Conservation (phyloP, 2,888 invertebrate genomes). For the Mesoligia furuncula region DNA sequence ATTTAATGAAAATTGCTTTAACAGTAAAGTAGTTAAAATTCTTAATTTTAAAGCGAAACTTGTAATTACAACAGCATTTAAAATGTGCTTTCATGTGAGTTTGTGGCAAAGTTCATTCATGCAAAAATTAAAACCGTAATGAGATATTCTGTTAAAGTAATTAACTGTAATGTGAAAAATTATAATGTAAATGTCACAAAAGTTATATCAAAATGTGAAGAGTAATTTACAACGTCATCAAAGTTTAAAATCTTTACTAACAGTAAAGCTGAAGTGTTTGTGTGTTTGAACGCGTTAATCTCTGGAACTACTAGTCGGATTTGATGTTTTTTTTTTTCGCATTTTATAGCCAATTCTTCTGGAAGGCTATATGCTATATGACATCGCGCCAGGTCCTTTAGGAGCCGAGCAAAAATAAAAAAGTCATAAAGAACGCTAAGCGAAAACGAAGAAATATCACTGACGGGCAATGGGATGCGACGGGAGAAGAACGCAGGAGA, state of each 20-base stretch:
- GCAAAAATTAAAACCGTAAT: slow-evolving; percentile 1
- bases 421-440: too few species aligned
- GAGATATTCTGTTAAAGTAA: slow-evolving; percentile 15
- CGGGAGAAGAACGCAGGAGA: too few species aligned
- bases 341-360: too few species aligned
- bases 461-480: too few species aligned
- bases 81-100: not conserved
- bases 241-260: slow-evolving; percentile 1
- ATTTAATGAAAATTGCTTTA: not conserved
- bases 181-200: slow-evolving; percentile 1
- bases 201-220: not conserved
- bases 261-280: too few species aligned
- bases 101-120: not conserved
- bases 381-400: too few species aligned
- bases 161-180: not conserved
- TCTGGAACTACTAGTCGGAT: too few species aligned
- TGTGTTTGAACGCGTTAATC: too few species aligned
- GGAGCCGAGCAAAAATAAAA: too few species aligned
- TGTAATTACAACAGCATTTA: not conserved
- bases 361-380: too few species aligned
- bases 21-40: not conserved
- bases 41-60: not conserved
- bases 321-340: too few species aligned
- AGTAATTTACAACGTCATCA: not conserved
- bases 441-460: too few species aligned